Percentiles rank a stretch among this genome's conserved stretches.
phyloP scores from a whole-genome alignment of 2,797 vertebrate species.

The Sitta carolinensis region DNA sequence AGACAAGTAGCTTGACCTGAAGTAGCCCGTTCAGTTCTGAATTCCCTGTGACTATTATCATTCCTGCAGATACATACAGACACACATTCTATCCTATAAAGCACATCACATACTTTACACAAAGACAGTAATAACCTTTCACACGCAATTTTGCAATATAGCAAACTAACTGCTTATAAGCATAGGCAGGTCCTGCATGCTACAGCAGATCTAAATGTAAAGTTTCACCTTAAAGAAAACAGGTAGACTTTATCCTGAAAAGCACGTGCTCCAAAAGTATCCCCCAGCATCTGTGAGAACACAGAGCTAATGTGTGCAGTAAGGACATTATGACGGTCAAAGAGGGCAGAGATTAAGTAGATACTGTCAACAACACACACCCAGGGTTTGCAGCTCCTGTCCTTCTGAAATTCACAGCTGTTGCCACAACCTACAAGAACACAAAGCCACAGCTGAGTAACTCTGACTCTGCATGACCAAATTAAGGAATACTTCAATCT shows the following conservation, averaged over 20 bases:
- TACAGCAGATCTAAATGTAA: background rate
- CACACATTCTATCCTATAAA: background rate
- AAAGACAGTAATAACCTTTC: background rate
- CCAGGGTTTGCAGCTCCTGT: slow-evolving; percentile 4
- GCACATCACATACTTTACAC: background rate
- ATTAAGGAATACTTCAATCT: background rate
- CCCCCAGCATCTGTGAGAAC: background rate
- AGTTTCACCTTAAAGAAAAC: background rate
- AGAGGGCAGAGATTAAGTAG: background rate
- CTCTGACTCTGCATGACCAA: background rate
- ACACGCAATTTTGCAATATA: background rate
- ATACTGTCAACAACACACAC: background rate
- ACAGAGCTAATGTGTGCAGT: background rate
- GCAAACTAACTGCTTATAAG: background rate
- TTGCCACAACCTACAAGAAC: background rate
- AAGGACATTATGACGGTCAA: background rate
- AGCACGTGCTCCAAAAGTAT: rapidly evolving
- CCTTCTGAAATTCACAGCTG: background rate
- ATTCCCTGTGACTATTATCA: background rate
- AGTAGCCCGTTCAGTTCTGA: slow-evolving; percentile 6
- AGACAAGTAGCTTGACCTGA: slow-evolving; percentile 25
- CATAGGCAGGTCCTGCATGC: background rate
- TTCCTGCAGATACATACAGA: background rate
- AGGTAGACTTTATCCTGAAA: background rate
- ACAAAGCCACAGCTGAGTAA: background rate